Base-by-base conservation (phyloP, 2,113 vertebrate genomes). In the Petroica traversi region DNA sequence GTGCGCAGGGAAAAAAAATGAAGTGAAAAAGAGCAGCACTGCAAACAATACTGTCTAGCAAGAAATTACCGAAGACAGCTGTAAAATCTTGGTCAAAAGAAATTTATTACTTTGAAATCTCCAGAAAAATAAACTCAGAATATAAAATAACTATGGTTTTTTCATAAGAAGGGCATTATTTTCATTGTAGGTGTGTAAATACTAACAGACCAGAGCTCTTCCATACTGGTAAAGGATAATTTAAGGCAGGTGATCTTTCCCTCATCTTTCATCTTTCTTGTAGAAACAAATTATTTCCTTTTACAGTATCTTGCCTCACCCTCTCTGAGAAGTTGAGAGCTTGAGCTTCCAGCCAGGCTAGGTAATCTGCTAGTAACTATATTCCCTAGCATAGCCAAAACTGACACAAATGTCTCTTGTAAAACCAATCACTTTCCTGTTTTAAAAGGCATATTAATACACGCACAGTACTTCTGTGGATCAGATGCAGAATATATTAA, bases 111-210 rank as follows among this genome's bases (percentile, higher is more conserved):
- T 90, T 90, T 71, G 46, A 52, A 67, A 55, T 66, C 20, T 86
- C 63, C 67, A 88, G 40, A 80, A 95, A 95, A 92, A 92, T 48
- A 76, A 89, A 85, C 34, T 49, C 41, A 74, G 46, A 89, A 61
- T 73, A 64, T 36, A 38, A 75, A 89, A 52, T 22, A 81, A 54
- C 36, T 15, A 34, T 1, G 14, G 74, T 55, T 31, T 14, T 79
- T 19, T 28, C 15, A 26, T 24, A 64, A 57, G 19, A 4, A 2
- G 12, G 52, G 12, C 12, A 36, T 76, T 87, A 87, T 49, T 92
- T 75, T 57, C 28, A 82, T 8, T 12, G 14, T 43, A 48, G 11
- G 11, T 75, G 29, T 26, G 34, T 46, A 73, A 89, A 76, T 31
- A 67, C 31, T 48, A 81, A 80, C 25, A 77, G 87, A 77, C 3